Percentiles rank a stretch among this genome's conserved stretches.
Conservation (phyloP, 1,140 invertebrate species). For the Hypothenemus hampei region DNA sequence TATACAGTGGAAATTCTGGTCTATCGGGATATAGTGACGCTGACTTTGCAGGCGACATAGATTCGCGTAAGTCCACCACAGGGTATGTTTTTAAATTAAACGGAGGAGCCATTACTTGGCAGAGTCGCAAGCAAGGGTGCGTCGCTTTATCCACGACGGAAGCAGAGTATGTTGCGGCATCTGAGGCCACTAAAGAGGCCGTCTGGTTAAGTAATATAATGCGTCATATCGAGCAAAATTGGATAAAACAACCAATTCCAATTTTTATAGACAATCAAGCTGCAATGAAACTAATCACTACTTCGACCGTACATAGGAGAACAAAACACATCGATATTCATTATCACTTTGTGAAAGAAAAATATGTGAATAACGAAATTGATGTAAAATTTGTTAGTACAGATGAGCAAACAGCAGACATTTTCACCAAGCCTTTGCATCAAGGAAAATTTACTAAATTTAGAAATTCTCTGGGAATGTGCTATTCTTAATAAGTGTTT, state of each 20-base stretch:
- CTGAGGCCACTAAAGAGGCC: slow-evolving; percentile 38
- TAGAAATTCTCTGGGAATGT: too few relatives aligned
- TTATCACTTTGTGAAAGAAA: too few relatives aligned
- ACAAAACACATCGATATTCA: too few relatives aligned
- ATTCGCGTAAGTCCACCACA: slow-evolving; percentile 36
- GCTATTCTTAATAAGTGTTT: too few relatives aligned
- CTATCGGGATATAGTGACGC: slow-evolving; percentile 43
- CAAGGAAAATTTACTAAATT: slow-evolving; percentile 2
- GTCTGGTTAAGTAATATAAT: slow-evolving; percentile 38
- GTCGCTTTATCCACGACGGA: slow-evolving; percentile 43
- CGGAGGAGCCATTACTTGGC: slow-evolving; percentile 42
- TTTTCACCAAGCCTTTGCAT: slow-evolving; percentile 27
- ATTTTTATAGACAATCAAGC: too few relatives aligned
- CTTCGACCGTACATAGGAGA: too few relatives aligned
- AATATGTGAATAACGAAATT: too few relatives aligned
- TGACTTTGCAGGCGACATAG: slow-evolving; percentile 41
- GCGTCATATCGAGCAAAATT: too few relatives aligned
- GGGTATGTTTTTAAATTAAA: slow-evolving; percentile 42
- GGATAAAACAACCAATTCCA: too few relatives aligned
- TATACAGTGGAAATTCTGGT: too few relatives aligned
- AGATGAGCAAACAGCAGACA: slow-evolving; percentile 24
- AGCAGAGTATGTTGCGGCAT: slow-evolving; percentile 43
- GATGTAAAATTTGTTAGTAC: too few relatives aligned
- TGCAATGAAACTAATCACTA: too few relatives aligned
- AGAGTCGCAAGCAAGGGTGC: slow-evolving; percentile 39